Percentiles rank a stretch among this genome's conserved stretches.
These are phyloP conservation scores for Sylvia atricapilla DNA, from an alignment of 2,113 vertebrate species.

Conservation along the genomic window DNA sequence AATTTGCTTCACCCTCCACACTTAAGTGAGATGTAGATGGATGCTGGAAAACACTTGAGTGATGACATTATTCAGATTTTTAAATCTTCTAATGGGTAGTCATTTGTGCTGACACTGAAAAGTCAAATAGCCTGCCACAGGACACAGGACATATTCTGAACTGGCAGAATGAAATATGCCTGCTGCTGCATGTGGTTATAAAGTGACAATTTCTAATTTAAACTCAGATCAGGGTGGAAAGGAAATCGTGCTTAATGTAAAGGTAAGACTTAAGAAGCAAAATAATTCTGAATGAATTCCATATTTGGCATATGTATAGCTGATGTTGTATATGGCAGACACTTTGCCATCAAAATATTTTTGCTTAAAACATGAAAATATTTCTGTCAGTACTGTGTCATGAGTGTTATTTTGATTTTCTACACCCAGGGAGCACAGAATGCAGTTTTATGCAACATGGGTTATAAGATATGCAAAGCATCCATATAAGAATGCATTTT, in stretches of 20 bases:
- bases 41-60: background rate
- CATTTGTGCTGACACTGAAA: background rate
- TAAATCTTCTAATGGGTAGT: background rate
- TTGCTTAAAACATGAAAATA: background rate
- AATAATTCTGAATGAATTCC: background rate
- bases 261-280: background rate
- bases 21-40: background rate
- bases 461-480: background rate
- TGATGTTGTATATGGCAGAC: background rate
- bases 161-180: background rate
- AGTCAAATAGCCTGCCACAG: background rate
- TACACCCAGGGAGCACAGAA: background rate
- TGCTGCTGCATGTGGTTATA: background rate
- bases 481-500: background rate
- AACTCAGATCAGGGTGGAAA: background rate
- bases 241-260: background rate
- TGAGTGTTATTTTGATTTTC: background rate
- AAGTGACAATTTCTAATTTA: background rate
- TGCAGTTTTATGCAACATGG: background rate
- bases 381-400: background rate
- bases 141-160: background rate
- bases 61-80: background rate
- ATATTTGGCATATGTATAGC: background rate
- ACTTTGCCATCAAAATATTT: background rate
- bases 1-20: background rate